These are phyloP conservation scores for Eleutherodactylus coqui DNA, from an alignment of 2,797 vertebrate species.

Conservation along the genomic window DNA sequence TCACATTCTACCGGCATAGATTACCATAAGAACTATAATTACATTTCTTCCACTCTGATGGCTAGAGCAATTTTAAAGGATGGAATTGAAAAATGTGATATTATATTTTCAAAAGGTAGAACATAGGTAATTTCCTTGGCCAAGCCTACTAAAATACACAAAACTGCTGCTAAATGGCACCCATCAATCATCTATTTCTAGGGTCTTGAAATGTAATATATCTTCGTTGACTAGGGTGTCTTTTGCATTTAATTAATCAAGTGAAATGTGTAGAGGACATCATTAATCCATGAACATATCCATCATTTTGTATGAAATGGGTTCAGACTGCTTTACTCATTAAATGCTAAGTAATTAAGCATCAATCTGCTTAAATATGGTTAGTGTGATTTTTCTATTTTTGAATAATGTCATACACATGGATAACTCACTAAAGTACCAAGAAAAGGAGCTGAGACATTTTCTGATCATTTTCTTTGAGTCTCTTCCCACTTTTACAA, in stretches of 20 bases:
- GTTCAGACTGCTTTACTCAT: conserved; percentile 34
- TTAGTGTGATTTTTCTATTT: conserved; percentile 21
- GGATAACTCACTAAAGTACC: neutral
- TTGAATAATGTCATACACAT: conserved; percentile 7
- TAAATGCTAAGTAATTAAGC: conserved; percentile 46
- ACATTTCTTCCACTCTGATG: neutral
- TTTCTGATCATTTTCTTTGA: neutral
- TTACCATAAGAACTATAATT: conserved; percentile 54
- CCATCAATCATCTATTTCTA: conserved; percentile 52
- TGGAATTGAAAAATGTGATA: neutral
- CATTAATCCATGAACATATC: conserved; percentile 42
- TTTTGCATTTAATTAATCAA: conserved; percentile 54
- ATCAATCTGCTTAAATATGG: conserved; percentile 35
- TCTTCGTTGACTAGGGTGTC: conserved; percentile 37
- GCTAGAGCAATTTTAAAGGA: conserved; percentile 18
- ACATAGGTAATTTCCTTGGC: conserved; percentile 47
- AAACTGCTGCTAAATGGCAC: conserved; percentile 23
- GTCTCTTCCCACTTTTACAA: neutral
- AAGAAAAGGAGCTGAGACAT: neutral
- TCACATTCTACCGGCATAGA: conserved; percentile 41
- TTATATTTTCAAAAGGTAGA: conserved; percentile 41
- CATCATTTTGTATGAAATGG: conserved; percentile 43
- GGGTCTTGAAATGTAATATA: conserved; percentile 43
- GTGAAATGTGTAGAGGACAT: conserved; percentile 37
- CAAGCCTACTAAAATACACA: conserved; percentile 20